Percentiles rank a stretch among this genome's conserved stretches.
Conservation (phyloP, 1,140 invertebrate genomes). For the Heliconius congener region DNA sequence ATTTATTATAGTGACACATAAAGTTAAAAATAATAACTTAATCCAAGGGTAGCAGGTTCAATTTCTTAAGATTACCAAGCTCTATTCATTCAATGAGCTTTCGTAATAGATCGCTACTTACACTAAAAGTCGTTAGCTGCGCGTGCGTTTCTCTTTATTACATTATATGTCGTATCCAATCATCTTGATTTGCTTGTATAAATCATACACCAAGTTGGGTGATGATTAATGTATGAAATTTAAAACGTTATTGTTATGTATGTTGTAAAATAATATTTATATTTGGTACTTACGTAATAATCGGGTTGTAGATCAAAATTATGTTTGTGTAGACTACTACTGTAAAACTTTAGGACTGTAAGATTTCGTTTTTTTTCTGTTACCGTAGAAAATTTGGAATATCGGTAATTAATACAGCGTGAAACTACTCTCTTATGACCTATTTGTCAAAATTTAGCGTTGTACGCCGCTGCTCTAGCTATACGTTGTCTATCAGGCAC, state of each 20-base stretch:
- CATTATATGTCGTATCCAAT: constrained; percentile 5
- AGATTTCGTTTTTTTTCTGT: no score
- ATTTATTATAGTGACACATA: neutral
- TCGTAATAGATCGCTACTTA: constrained; percentile 10
- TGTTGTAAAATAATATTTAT: neutral
- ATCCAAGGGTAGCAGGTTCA: constrained; percentile 7
- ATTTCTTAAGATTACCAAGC: neutral
- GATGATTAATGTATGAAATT: constrained; percentile 8
- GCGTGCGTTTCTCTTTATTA: constrained; percentile 4
- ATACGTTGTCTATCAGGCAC: no score
- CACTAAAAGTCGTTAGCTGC: neutral
- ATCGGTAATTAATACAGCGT: no score
- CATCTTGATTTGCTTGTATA: neutral
- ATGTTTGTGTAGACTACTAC: no score
- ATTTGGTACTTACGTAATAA: no score
- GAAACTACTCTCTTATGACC: no score
- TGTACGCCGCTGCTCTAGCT: no score
- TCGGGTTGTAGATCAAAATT: no score
- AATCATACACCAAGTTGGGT: neutral
- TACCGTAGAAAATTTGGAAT: no score
- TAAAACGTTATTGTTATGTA: neutral
- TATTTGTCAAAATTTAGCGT: no score
- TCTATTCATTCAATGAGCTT: neutral
- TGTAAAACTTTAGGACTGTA: no score
- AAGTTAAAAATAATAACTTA: neutral